Evolutionary conservation across 2,888 invertebrate genomes (phyloP).

Genomic region (Thumatha senex): DNA sequence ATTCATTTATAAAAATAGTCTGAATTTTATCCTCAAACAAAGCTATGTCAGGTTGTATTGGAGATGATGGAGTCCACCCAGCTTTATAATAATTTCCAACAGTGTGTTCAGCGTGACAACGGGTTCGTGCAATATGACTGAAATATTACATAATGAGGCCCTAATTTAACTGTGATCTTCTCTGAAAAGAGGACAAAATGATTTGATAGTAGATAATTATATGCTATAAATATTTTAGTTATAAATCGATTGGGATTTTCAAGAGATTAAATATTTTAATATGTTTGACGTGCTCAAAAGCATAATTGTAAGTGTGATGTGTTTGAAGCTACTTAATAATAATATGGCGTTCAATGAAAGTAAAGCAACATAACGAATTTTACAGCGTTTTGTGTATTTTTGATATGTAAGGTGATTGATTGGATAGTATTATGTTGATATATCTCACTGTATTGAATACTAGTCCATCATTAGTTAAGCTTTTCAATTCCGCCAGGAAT

Average conservation of each 20-base stretch:
- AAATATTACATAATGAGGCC: slow-evolving; percentile 47
- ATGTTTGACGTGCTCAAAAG: slow-evolving; percentile 54
- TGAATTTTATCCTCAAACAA: too few relatives aligned
- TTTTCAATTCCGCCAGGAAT: slow-evolving; percentile 39
- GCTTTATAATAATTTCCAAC: neutral
- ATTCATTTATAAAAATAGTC: too few relatives aligned
- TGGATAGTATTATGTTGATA: slow-evolving; percentile 45
- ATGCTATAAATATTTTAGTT: slow-evolving; percentile 23
- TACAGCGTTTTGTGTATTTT: slow-evolving; percentile 37
- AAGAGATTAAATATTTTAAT: slow-evolving; percentile 31
- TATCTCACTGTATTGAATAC: slow-evolving; percentile 63
- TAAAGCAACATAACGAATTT: slow-evolving; percentile 23
- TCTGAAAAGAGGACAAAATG: slow-evolving; percentile 58
- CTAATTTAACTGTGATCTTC: slow-evolving; percentile 77
- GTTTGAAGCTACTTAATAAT: slow-evolving; percentile 6
- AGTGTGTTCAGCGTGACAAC: slow-evolving; percentile 10
- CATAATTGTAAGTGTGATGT: slow-evolving; percentile 34
- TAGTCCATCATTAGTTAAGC: slow-evolving; percentile 66
- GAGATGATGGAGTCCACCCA: too few relatives aligned
- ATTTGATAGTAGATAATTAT: slow-evolving; percentile 27
- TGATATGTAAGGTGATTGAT: slow-evolving; percentile 41
- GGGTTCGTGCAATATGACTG: slow-evolving; percentile 47
- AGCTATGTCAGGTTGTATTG: too few relatives aligned
- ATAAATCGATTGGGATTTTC: slow-evolving; percentile 29
- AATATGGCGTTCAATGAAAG: slow-evolving; percentile 20